Conservation (phyloP, 2,888 invertebrate species). For the Choristoneura rosaceana region DNA sequence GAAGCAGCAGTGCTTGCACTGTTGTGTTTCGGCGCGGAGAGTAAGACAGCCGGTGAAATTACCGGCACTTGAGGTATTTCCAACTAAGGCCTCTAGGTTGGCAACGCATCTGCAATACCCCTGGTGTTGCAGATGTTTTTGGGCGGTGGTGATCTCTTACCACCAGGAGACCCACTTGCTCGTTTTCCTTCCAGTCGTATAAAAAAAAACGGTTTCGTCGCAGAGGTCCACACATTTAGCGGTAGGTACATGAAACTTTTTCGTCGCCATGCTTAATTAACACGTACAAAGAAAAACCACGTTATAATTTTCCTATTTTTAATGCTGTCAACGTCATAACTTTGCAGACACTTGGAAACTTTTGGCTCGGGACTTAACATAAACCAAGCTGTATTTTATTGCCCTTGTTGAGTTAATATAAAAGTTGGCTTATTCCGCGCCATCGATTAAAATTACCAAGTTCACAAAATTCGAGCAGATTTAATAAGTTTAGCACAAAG, state of each 20-base stretch:
- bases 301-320: constrained; percentile 11
- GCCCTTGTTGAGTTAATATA: constrained; percentile 61
- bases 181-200: too few relatives aligned
- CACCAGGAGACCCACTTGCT: too few relatives aligned
- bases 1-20: too few relatives aligned
- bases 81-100: too few relatives aligned
- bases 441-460: constrained; percentile 70
- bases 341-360: constrained; percentile 24
- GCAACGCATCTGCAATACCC: too few relatives aligned
- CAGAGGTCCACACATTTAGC: neutral
- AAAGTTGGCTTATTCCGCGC: constrained; percentile 59
- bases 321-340: constrained; percentile 17
- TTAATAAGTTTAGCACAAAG: constrained; percentile 65
- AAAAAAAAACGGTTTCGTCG: neutral
- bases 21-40: too few relatives aligned
- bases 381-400: constrained; percentile 55
- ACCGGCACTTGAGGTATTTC: too few relatives aligned
- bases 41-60: too few relatives aligned
- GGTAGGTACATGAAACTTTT: neutral
- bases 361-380: constrained; percentile 48
- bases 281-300: neutral
- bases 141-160: too few relatives aligned
- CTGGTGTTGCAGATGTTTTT: too few relatives aligned
- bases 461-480: constrained; percentile 59
- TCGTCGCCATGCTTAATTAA: neutral